phyloP scores from a whole-genome alignment of 2,797 vertebrate species.

The Onychomys leucogaster region DNA sequence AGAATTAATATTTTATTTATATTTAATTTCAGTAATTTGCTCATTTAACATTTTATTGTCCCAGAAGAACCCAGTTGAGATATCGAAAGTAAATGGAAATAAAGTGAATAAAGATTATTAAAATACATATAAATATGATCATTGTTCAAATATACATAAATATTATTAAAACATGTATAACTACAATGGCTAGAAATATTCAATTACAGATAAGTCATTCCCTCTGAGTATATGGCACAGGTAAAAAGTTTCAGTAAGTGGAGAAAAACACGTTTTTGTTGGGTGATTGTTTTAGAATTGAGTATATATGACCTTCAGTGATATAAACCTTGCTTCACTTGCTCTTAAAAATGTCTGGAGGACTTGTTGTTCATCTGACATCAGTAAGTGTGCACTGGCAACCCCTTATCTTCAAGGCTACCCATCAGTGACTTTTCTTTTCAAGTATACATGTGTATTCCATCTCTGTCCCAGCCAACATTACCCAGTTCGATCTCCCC shows the following conservation, averaged over 20 bases:
- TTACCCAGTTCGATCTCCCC: not conserved
- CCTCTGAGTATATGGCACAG: not conserved
- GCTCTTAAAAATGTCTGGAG: not conserved
- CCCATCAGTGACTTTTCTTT: not conserved
- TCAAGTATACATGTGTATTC: not conserved
- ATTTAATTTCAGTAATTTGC: not conserved
- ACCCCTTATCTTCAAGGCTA: not conserved
- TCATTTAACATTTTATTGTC: constrained; percentile 40
- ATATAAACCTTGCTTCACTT: not conserved
- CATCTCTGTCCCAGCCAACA: not conserved
- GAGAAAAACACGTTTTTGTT: not conserved
- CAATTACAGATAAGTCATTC: constrained; percentile 1
- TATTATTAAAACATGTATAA: not conserved
- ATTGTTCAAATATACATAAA: not conserved
- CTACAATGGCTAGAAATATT: constrained; percentile 47
- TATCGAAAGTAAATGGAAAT: not conserved
- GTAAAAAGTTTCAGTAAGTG: constrained; percentile 21
- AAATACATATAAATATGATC: not conserved
- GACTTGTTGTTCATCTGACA: not conserved
- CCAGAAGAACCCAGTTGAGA: not conserved
- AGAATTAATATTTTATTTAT: constrained; percentile 17
- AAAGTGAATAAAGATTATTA: constrained; percentile 15
- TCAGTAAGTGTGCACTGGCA: not conserved
- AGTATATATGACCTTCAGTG: not conserved
- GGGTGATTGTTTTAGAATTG: not conserved